Percentiles rank a stretch among this genome's conserved stretches.
These are phyloP conservation scores for Pteronotus mesoamericanus DNA, from an alignment of 2,797 vertebrate genomes.

Conservation along the genomic window DNA sequence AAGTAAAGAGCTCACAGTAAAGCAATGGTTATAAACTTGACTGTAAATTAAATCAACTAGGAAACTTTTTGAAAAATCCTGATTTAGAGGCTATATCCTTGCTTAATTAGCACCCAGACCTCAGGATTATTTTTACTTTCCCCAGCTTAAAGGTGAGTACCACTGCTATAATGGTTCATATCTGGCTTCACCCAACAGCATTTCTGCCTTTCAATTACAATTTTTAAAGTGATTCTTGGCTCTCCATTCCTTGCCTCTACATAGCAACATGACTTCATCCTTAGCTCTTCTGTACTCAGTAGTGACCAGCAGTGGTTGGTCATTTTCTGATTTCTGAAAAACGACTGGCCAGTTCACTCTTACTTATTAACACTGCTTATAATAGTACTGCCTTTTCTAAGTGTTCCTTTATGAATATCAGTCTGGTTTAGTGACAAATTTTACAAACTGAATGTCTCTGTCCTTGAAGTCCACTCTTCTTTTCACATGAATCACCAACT, in stretches of 20 bases:
- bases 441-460: not conserved
- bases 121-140: not conserved
- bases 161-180: not conserved
- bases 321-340: conserved; percentile 27
- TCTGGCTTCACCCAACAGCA: not conserved
- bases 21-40: not conserved
- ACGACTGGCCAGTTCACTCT: not conserved
- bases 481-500: not conserved
- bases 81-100: not conserved
- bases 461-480: not conserved
- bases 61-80: not conserved
- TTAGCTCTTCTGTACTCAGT: not conserved
- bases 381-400: not conserved
- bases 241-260: not conserved
- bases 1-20: not conserved
- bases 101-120: not conserved
- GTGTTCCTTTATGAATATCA: not conserved
- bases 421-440: not conserved
- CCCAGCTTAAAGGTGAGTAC: not conserved
- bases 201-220: not conserved
- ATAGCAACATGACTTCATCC: not conserved
- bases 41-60: not conserved
- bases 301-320: not conserved
- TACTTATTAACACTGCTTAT: not conserved
- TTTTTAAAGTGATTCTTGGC: not conserved